Conservation (phyloP, 2,113 vertebrate genomes). For the Ellobius talpinus region DNA sequence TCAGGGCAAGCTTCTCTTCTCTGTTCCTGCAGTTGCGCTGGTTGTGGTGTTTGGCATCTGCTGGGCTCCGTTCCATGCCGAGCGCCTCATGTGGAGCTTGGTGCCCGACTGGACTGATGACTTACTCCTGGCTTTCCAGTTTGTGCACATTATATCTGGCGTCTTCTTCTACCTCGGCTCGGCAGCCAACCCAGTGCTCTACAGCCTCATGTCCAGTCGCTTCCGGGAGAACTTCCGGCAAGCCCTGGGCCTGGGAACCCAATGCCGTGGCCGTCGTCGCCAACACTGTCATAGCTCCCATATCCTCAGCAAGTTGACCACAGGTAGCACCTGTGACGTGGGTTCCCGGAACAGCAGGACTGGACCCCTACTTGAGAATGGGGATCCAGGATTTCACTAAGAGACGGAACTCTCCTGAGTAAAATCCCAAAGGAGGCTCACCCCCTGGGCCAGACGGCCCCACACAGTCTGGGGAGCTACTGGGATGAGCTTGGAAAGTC, state of each 20-base stretch:
- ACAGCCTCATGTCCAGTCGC: slow-evolving; percentile 96
- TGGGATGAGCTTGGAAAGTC: neutral
- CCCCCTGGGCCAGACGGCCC: neutral
- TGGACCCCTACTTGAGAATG: slow-evolving; percentile 68
- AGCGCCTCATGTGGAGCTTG: slow-evolving; percentile 96
- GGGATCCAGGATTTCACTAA: slow-evolving; percentile 56
- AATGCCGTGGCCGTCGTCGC: neutral
- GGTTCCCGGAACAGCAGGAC: slow-evolving; percentile 79
- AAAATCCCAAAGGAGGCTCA: neutral
- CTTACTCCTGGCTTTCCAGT: slow-evolving; percentile 90
- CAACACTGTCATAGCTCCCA: slow-evolving; percentile 82
- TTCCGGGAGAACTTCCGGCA: slow-evolving; percentile 96
- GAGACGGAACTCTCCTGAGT: slow-evolving; percentile 73
- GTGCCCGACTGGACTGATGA: slow-evolving; percentile 89
- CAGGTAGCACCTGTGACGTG: slow-evolving; percentile 90
- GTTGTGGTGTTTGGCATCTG: slow-evolving; percentile 96
- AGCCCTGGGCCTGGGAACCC: slow-evolving; percentile 87
- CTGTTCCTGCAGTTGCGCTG: slow-evolving; percentile 89
- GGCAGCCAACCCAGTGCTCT: slow-evolving; percentile 93
- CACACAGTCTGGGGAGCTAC: accelerated
- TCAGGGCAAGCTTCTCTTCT: neutral
- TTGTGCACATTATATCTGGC: slow-evolving; percentile 92
- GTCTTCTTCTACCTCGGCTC: slow-evolving; percentile 97
- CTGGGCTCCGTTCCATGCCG: slow-evolving; percentile 96
- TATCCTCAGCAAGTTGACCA: slow-evolving; percentile 89